These are phyloP conservation scores for Catagonus wagneri DNA, from an alignment of 2,113 vertebrate species.

Conservation along the genomic window DNA sequence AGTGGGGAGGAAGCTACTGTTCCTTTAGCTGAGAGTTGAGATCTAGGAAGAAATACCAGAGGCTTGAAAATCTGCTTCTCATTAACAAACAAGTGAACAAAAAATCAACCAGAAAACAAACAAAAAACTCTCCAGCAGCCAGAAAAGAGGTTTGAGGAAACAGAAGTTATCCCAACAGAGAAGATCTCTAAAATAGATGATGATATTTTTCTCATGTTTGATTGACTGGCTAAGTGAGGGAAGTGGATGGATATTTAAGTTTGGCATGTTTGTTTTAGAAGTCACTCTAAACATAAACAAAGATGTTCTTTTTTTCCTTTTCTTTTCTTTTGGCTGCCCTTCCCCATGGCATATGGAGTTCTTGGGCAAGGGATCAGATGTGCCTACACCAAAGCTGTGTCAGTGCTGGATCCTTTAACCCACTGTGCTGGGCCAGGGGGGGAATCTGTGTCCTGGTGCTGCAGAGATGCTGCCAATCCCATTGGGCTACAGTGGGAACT, in stretches of 20 bases:
- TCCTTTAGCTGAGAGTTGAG: background rate
- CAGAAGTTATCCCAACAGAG: background rate
- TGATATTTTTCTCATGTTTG: background rate
- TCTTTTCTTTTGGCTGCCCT: too few species aligned
- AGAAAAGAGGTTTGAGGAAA: background rate
- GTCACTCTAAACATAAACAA: background rate
- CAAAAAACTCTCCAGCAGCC: background rate
- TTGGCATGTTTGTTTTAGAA: background rate
- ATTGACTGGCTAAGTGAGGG: background rate
- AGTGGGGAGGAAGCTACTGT: background rate
- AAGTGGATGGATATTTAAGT: background rate
- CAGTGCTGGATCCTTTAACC: too few species aligned
- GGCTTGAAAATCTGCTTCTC: background rate
- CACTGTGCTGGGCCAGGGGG: too few species aligned
- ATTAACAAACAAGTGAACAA: background rate
- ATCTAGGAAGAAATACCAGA: background rate
- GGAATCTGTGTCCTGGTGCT: too few species aligned
- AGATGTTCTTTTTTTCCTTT: too few species aligned
- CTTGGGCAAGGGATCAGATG: too few species aligned
- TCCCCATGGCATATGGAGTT: too few species aligned
- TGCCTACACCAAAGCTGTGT: too few species aligned
- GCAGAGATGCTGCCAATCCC: too few species aligned
- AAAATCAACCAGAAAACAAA: background rate
- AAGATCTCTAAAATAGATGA: background rate
- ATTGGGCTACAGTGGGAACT: too few species aligned